Base-by-base conservation (phyloP, 2,113 vertebrate genomes). In the Syrmaticus mikado region DNA sequence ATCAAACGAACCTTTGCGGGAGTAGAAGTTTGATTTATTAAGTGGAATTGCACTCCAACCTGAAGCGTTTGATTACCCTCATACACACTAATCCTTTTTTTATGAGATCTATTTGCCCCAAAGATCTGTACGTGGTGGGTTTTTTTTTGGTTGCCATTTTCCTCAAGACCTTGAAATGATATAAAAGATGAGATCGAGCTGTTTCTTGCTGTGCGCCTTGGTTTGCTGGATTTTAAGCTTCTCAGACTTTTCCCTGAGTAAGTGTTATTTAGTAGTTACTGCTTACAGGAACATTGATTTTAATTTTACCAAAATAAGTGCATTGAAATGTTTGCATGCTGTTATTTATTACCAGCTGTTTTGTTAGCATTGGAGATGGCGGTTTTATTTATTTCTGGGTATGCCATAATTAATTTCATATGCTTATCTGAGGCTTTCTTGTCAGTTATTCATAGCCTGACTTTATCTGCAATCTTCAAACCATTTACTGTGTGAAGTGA, bases 321-420 rank as follows among this genome's bases (percentile, higher is more conserved):
- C 81, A 92, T 71, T 95, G 91, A 93, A 92, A 81, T 92, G 62
- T 90, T 94, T 92, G 75, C 75, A 85, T 3, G 11, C 87, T 87
- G 17, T 94, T 93, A 93, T 94, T 96, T 97, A 95, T 96, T 93
- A 65, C 89, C 86, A 91, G 78, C 75, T 96, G 78, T 41, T 94
- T 40, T 73, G 22, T 50, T 55, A 89, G 25, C 18, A 0, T 9
- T 62, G 80, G 91, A 90, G 79, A 60, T 78, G 38, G 46, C 76
- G 85, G 5, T 8, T 95, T 94, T 89, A 81, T 95, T 94, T 95
- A 89, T 95, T 95, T 90, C 86, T 95, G 92, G 48, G 67, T 80
- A 71, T 0, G 0, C 60, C 76, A 21, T 94, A 92, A 96, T 96
- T 96, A 95, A 95, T 95, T 93, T 43, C 2, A 1, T 28, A 36